These are phyloP conservation scores for Periplaneta americana DNA, from an alignment of 1,140 invertebrate genomes.

Conservation along the genomic window DNA sequence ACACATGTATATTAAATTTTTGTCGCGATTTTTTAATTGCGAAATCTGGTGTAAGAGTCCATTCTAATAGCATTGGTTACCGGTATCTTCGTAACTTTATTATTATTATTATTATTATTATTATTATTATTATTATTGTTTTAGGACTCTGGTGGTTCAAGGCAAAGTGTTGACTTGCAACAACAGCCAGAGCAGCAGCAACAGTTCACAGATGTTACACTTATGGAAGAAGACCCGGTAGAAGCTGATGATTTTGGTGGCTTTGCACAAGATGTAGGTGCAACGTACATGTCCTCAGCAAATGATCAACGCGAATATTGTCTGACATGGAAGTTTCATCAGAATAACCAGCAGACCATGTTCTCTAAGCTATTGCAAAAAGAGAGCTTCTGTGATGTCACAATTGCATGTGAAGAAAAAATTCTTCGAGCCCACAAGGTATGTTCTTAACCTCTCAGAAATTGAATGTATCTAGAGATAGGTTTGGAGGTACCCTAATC, in stretches of 20 bases:
- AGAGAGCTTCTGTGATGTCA: constrained; percentile 6
- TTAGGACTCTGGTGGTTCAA: too few relatives aligned
- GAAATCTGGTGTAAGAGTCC: too few relatives aligned
- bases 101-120: too few relatives aligned
- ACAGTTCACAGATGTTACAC: background rate
- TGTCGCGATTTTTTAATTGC: too few relatives aligned
- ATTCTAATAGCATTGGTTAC: too few relatives aligned
- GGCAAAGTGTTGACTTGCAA: too few relatives aligned
- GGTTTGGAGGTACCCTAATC: too few relatives aligned
- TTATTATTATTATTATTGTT: too few relatives aligned
- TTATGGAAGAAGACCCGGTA: background rate
- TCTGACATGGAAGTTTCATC: constrained; percentile 45
- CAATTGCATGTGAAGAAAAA: constrained; percentile 8
- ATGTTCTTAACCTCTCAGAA: too few relatives aligned
- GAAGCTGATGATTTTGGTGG: background rate
- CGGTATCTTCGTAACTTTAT: too few relatives aligned
- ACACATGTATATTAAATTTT: too few relatives aligned
- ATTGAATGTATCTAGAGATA: too few relatives aligned
- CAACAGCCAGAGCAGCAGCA: background rate
- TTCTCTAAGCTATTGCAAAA: background rate
- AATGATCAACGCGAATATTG: constrained; percentile 39
- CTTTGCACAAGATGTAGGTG: background rate
- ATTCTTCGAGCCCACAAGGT: constrained; percentile 12
- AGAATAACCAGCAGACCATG: constrained; percentile 33
- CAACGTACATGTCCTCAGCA: background rate